phyloP scores from a whole-genome alignment of 2,888 invertebrate species.

The Allophyes oxyacanthae region DNA sequence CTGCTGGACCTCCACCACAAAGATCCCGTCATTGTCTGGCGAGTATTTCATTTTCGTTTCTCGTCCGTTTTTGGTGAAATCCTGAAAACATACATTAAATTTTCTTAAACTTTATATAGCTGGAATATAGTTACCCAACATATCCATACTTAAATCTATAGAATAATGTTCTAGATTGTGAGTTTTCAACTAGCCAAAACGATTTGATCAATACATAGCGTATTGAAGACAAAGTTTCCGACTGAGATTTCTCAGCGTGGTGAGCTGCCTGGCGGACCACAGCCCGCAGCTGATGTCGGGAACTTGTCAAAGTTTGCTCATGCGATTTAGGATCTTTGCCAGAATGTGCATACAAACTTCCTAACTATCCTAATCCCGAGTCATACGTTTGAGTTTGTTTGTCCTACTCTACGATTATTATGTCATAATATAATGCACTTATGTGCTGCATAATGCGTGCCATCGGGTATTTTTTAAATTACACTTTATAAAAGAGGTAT shows the following conservation, averaged over 20 bases:
- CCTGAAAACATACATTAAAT: slow-evolving; percentile 83
- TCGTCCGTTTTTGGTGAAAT: slow-evolving; percentile 91
- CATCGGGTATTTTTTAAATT: no score
- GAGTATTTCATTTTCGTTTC: slow-evolving; percentile 94
- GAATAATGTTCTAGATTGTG: no score
- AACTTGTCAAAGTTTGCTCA: slow-evolving; percentile 29
- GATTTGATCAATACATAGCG: neutral
- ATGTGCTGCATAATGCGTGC: no score
- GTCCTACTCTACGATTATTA: no score
- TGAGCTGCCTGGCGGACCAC: slow-evolving; percentile 3
- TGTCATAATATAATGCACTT: no score
- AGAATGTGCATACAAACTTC: slow-evolving; percentile 25
- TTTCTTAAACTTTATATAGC: neutral
- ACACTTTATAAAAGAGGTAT: no score
- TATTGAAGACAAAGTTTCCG: slow-evolving; percentile 19
- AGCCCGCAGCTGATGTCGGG: slow-evolving; percentile 17
- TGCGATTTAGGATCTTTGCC: neutral
- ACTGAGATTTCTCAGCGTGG: neutral
- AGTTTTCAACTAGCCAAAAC: no score
- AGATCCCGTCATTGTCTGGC: slow-evolving; percentile 92
- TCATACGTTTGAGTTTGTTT: neutral
- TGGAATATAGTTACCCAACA: no score
- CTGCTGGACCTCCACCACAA: slow-evolving; percentile 92
- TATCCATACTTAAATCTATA: no score
- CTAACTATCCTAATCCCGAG: slow-evolving; percentile 12